Evolutionary conservation across 2,113 vertebrate species (phyloP), one percentile per base, ranked within the genome.

Genomic region (Anolis sagrei): DNA sequence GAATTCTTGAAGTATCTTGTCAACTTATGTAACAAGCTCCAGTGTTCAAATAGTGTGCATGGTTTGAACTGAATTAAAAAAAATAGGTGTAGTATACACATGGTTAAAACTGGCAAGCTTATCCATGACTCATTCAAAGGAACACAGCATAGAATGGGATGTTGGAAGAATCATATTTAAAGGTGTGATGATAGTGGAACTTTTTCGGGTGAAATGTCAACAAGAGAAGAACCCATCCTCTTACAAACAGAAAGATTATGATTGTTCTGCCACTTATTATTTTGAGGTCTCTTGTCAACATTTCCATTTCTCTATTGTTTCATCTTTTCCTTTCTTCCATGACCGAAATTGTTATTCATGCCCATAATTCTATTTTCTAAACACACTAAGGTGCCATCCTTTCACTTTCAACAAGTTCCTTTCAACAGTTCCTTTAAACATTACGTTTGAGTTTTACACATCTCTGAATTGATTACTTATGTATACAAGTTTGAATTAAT

Each of bases 271-370:
- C 10, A 16, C 5, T 72, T 83, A 64, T 83, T 64, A 54, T 74
- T 66, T 83, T 83, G 82, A 76, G 62, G 75, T 66, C 72, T 76
- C 32, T 49, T 83, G 82, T 83, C 82, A 83, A 49, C 39, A 64
- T 76, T 76, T 62, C 72, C 25, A 58, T 64, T 83, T 44, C 36
- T 83, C 62, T 66, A 8, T 36, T 39, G 75, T 83, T 83, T 83
- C 72, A 83, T 76, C 58, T 83, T 76, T 29, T 44, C 19, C 27
- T 1, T 11, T 64, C 81, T 75, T 64, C 62, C 72, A 76, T 83
- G 72, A 62, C 19, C 29, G 69, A 74, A 83, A 83, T 14, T 34
- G 82, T 64, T 64, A 32, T 29, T 5, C 62, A 32, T 29, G 8
- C 21, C 44, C 27, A n/a, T 19, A 58, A 70, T 36, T 83, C 58